Percentiles rank a stretch among this genome's conserved stretches.
phyloP scores from a whole-genome alignment of 2,797 vertebrate genomes.

The Anguilla obscura region DNA sequence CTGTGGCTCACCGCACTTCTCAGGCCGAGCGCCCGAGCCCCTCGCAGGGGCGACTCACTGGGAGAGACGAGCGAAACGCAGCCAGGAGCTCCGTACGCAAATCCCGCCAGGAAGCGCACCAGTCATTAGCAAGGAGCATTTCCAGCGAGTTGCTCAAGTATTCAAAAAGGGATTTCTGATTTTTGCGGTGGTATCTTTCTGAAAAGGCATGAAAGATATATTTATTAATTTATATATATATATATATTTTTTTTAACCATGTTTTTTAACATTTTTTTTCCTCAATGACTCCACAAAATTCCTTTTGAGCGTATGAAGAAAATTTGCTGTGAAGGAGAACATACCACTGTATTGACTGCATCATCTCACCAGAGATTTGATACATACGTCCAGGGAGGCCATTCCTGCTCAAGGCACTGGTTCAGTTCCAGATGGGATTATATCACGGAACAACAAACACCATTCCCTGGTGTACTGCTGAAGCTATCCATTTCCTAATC shows the following conservation, averaged over 20 bases:
- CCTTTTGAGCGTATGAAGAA: neutral
- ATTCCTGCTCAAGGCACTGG: neutral
- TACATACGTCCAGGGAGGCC: neutral
- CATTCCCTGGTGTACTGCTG: neutral
- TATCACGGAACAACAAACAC: neutral
- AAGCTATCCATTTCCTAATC: constrained; percentile 7
- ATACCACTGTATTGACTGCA: constrained; percentile 5
- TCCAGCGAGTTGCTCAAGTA: neutral
- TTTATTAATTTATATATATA: neutral
- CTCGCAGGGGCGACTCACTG: neutral
- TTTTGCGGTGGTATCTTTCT: neutral
- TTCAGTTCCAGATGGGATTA: constrained; percentile 29
- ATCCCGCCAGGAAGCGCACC: neutral
- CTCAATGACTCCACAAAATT: constrained; percentile 15
- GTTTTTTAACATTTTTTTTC: neutral
- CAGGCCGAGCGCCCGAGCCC: neutral
- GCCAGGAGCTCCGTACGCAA: constrained; percentile 9
- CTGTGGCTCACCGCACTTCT: neutral
- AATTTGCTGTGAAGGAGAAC: constrained; percentile 17
- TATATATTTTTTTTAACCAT: neutral
- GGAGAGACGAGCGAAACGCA: neutral
- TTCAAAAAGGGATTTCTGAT: neutral
- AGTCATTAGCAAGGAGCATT: neutral
- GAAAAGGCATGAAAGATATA: neutral
- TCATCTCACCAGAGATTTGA: constrained; percentile 24